A percentile compares a stretch with the other conserved stretches of the same genome.
Evolutionary conservation across 2,797 vertebrate genomes (phyloP).

Genomic region (Hybognathus amarus): DNA sequence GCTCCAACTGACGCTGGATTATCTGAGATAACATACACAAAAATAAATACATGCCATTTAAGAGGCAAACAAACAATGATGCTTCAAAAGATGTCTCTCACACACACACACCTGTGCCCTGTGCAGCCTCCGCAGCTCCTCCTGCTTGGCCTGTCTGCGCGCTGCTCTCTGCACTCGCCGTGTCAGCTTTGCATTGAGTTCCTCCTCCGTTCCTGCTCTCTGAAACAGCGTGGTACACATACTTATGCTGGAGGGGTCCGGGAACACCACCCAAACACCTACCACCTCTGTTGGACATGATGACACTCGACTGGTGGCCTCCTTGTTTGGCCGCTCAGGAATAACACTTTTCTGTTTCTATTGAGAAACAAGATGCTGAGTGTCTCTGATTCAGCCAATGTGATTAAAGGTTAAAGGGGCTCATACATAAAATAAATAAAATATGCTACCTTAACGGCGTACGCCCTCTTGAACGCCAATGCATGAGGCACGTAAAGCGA

Average conservation of each 20-base stretch:
- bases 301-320: slow-evolving; percentile 59
- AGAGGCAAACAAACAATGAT: slow-evolving; percentile 5
- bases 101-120: slow-evolving; percentile 85
- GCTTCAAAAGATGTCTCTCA: slow-evolving; percentile 23
- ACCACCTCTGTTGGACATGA: slow-evolving; percentile 71
- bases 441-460: slow-evolving; percentile 87
- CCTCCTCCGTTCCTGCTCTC: slow-evolving; percentile 80
- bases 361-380: slow-evolving; percentile 43
- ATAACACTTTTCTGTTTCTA: slow-evolving; percentile 59
- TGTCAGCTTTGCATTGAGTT: slow-evolving; percentile 86
- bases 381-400: slow-evolving; percentile 14
- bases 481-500: slow-evolving; percentile 89
- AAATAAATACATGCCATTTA: background rate
- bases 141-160: slow-evolving; percentile 88
- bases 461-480: slow-evolving; percentile 89
- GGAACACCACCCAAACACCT: slow-evolving; percentile 61
- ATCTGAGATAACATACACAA: slow-evolving; percentile 75
- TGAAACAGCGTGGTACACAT: slow-evolving; percentile 74
- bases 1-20: slow-evolving; percentile 93
- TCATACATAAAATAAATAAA: slow-evolving; percentile 63
- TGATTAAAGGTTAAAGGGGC: background rate
- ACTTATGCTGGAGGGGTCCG: slow-evolving; percentile 71
- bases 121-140: slow-evolving; percentile 92
- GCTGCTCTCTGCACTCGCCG: slow-evolving; percentile 87
- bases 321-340: slow-evolving; percentile 6